Percentiles rank a stretch among this genome's conserved stretches.
These are phyloP conservation scores for Tenthredo distinguenda DNA, from an alignment of 2,888 invertebrate species.

Conservation along the genomic window DNA sequence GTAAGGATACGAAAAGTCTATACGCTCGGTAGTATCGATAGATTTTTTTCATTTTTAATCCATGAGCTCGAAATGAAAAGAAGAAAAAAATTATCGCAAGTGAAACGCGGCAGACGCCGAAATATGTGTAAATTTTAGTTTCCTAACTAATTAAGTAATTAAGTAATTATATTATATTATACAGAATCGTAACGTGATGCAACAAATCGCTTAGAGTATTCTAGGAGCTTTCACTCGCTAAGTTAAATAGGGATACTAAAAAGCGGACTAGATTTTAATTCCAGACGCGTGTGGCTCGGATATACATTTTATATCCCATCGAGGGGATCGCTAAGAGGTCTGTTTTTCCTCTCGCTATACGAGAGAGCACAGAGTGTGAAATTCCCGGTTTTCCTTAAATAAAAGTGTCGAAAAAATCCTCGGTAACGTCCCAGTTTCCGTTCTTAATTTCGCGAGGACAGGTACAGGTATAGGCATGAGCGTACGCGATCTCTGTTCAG, in stretches of 20 bases:
- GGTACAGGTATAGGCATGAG: background rate
- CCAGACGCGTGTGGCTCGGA: conserved; percentile 1
- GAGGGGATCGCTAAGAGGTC: background rate
- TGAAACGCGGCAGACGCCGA: background rate
- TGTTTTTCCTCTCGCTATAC: background rate
- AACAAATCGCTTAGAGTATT: background rate
- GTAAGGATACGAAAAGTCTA: background rate
- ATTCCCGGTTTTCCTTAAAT: background rate
- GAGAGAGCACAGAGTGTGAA: background rate
- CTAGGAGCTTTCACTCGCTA: background rate
- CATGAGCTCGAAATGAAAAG: background rate
- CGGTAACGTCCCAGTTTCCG: background rate
- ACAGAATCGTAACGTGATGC: background rate
- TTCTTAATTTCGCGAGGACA: background rate
- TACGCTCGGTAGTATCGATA: background rate
- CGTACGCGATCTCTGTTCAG: background rate
- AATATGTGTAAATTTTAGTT: background rate
- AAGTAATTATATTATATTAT: background rate
- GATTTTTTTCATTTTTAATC: background rate
- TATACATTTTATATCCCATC: background rate
- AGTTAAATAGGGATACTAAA: background rate
- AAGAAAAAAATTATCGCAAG: background rate
- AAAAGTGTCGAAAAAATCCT: background rate
- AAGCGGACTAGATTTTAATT: conserved; percentile 36
- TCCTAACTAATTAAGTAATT: background rate